Conservation (phyloP, 1,140 invertebrate genomes). For the Oncopodura yosiiana region DNA sequence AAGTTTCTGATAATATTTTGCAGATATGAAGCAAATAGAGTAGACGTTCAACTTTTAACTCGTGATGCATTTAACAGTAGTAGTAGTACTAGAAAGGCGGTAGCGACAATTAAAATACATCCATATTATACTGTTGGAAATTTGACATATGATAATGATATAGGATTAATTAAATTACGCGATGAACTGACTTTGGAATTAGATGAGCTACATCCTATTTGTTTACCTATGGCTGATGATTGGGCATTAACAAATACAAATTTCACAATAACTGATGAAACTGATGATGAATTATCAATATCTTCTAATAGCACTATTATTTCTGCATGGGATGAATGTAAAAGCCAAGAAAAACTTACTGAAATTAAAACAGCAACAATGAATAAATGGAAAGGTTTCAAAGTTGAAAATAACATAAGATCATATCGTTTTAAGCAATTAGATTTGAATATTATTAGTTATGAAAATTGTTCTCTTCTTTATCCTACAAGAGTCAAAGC, state of each 20-base stretch:
- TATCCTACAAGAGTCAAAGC: slow-evolving; percentile 18
- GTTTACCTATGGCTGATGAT: background rate
- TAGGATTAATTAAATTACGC: slow-evolving; percentile 11
- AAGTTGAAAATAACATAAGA: slow-evolving; percentile 1
- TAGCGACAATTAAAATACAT: slow-evolving; percentile 16
- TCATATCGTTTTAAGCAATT: slow-evolving; percentile 5
- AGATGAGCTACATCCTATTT: slow-evolving; percentile 8
- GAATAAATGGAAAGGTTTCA: slow-evolving; percentile 16
- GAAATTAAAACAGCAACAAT: slow-evolving; percentile 7
- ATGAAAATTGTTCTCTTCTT: background rate
- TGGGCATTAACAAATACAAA: background rate
- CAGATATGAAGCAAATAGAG: slow-evolving; percentile 10
- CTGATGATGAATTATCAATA: too few relatives aligned
- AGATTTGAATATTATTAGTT: slow-evolving; percentile 4
- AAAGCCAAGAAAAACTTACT: slow-evolving; percentile 8
- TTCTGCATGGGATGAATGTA: too few relatives aligned
- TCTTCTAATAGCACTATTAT: too few relatives aligned
- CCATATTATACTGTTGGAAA: slow-evolving; percentile 5
- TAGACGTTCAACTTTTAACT: slow-evolving; percentile 4
- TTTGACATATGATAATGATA: slow-evolving; percentile 18
- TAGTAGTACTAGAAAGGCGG: background rate
- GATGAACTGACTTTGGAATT: slow-evolving; percentile 5
- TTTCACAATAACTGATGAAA: too few relatives aligned
- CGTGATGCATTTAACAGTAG: background rate
- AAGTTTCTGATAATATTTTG: too few relatives aligned